A percentile compares a stretch with the other conserved stretches of the same genome.
Conservation (phyloP, 2,797 vertebrate species). For the Zalophus californianus region DNA sequence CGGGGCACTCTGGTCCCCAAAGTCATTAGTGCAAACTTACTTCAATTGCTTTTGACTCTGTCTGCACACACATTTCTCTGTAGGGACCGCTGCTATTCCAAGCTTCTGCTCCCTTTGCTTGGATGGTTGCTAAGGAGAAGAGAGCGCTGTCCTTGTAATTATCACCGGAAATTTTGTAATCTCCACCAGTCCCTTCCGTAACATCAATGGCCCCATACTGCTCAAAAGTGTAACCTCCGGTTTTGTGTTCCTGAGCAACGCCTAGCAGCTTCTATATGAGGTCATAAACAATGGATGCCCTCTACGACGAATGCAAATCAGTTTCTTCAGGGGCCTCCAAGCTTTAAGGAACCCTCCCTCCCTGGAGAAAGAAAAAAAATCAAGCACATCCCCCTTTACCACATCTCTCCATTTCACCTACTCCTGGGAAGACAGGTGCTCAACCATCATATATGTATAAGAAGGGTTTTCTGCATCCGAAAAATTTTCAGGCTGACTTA, state of each 20-base stretch:
- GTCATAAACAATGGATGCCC: background rate
- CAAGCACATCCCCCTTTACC: background rate
- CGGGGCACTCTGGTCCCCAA: constrained; percentile 68
- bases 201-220: background rate
- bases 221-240: background rate
- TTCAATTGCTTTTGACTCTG: constrained; percentile 78
- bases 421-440: background rate
- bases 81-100: constrained; percentile 72
- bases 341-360: background rate
- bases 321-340: background rate
- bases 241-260: background rate
- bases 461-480: background rate
- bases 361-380: background rate
- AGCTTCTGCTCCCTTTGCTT: constrained; percentile 18
- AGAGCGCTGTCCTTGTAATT: constrained; percentile 30
- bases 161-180: constrained; percentile 24
- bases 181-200: background rate
- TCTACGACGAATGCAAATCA: background rate
- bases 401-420: background rate
- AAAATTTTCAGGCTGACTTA: background rate
- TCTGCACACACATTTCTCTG: constrained; percentile 73
- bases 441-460: background rate
- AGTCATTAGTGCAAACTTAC: constrained; percentile 81
- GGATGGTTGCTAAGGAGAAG: constrained; percentile 60
- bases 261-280: background rate